These are phyloP conservation scores for Caenorhabditis becei DNA, from an alignment of 2,888 invertebrate species.

Conservation along the genomic window DNA sequence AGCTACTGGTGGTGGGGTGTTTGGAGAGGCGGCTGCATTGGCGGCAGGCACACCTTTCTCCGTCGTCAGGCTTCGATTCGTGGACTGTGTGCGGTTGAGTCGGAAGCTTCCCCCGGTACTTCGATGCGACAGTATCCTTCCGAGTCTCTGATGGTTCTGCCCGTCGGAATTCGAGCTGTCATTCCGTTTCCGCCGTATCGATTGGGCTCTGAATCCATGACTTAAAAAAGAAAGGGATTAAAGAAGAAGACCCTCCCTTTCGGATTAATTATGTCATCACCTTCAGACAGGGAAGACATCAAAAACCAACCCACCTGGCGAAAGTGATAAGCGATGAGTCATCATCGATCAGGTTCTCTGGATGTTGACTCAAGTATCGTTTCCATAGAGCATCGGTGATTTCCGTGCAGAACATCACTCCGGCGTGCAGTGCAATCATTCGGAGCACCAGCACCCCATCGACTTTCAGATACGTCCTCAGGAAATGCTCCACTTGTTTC, in stretches of 20 bases:
- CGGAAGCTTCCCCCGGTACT: slow-evolving; percentile 79
- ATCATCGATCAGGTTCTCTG: slow-evolving; percentile 81
- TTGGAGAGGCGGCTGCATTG: slow-evolving; percentile 38
- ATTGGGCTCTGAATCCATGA: slow-evolving; percentile 71
- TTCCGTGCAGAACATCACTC: slow-evolving; percentile 81
- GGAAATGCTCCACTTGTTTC: slow-evolving; percentile 81
- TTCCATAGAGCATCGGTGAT: slow-evolving; percentile 81
- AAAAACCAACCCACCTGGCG: slow-evolving; percentile 71
- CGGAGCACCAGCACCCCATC: slow-evolving; percentile 81
- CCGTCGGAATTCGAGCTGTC: slow-evolving; percentile 70
- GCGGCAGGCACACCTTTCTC: slow-evolving; percentile 41
- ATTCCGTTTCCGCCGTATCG: slow-evolving; percentile 73
- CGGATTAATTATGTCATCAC: too few species aligned
- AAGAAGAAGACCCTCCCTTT: slow-evolving; percentile 9
- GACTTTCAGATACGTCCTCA: slow-evolving; percentile 80
- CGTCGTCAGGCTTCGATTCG: slow-evolving; percentile 70
- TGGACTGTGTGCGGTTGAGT: slow-evolving; percentile 75
- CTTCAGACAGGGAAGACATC: too few species aligned
- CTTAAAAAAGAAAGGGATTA: not conserved
- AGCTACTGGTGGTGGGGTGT: slow-evolving; percentile 41
- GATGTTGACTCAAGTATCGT: slow-evolving; percentile 76
- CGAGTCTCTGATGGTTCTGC: slow-evolving; percentile 69
- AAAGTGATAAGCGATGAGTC: slow-evolving; percentile 80
- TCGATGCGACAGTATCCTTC: slow-evolving; percentile 72
- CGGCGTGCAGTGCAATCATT: slow-evolving; percentile 81